Evolutionary conservation across 2,113 vertebrate genomes (phyloP).

Genomic region (Phylloscopus whistleri): DNA sequence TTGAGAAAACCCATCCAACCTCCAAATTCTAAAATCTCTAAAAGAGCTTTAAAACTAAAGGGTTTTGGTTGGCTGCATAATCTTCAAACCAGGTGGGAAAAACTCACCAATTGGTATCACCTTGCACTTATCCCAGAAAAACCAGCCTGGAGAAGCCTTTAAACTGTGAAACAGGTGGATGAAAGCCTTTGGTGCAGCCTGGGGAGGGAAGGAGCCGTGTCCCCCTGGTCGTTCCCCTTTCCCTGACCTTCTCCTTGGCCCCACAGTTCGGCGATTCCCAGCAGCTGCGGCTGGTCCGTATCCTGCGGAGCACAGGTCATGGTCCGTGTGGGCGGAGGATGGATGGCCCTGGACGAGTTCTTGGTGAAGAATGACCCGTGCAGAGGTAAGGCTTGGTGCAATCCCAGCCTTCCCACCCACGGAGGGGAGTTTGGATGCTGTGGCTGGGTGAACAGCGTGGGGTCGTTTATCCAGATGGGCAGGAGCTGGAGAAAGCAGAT

Average conservation of each 20-base stretch:
- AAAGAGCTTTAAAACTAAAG: neutral
- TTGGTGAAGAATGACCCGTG: slow-evolving; percentile 98
- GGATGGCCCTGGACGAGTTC: slow-evolving; percentile 99
- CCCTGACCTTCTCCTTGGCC: slow-evolving; percentile 38
- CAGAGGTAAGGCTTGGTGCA: slow-evolving; percentile 81
- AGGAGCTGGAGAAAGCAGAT: neutral
- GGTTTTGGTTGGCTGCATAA: neutral
- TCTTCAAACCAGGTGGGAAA: neutral
- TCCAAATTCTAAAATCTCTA: neutral
- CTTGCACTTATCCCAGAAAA: rapidly evolving
- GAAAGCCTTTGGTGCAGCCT: slow-evolving; percentile 45
- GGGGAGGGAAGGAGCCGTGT: neutral
- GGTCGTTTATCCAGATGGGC: neutral
- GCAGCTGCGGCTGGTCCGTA: slow-evolving; percentile 97
- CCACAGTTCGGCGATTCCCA: slow-evolving; percentile 96
- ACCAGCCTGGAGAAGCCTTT: neutral
- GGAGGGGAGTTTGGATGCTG: neutral
- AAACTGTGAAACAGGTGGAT: rapidly evolving
- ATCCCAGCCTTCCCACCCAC: rapidly evolving
- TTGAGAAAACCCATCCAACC: neutral
- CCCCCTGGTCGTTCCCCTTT: neutral
- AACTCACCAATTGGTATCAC: rapidly evolving
- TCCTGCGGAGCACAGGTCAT: slow-evolving; percentile 97
- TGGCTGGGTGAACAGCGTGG: neutral
- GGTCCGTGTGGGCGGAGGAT: slow-evolving; percentile 96